Evolutionary conservation across 2,888 invertebrate genomes (phyloP).

Genomic region (Cantharis rufa): DNA sequence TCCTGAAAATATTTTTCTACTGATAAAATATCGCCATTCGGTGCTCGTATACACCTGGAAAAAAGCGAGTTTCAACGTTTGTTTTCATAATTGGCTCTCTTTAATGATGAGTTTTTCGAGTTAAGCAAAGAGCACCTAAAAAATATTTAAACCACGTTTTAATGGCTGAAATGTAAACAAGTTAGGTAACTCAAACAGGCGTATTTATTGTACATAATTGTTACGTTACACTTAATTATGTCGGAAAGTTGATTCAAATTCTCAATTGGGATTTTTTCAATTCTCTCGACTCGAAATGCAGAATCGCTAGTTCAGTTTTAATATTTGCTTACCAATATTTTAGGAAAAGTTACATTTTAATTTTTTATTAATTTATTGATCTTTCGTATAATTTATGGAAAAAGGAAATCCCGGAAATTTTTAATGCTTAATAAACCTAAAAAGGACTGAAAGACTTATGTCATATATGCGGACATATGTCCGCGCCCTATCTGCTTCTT

Average conservation of each 20-base stretch:
- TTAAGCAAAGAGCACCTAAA: not conserved
- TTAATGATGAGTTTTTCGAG: not conserved
- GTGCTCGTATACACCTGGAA: not conserved
- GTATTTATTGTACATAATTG: not conserved
- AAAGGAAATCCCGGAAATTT: too few species aligned
- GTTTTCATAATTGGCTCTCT: not conserved
- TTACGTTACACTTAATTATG: not conserved
- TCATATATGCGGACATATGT: too few species aligned
- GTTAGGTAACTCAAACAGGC: not conserved
- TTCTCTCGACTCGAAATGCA: not conserved
- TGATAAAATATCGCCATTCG: not conserved
- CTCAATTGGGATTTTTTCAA: not conserved
- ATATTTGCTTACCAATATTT: not conserved
- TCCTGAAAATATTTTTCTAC: not conserved
- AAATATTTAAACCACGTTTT: not conserved
- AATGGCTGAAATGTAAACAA: not conserved
- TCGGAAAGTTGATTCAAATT: not conserved
- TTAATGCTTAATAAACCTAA: too few species aligned
- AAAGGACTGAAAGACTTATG: too few species aligned
- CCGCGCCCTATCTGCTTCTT: too few species aligned
- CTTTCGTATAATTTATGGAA: too few species aligned
- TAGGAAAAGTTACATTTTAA: not conserved
- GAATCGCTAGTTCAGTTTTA: not conserved
- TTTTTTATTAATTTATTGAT: not conserved
- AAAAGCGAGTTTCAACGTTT: not conserved